A percentile compares a stretch with the other conserved stretches of the same genome.
Conservation (phyloP, 2,888 invertebrate genomes). For the Sinotaia quadrata region DNA sequence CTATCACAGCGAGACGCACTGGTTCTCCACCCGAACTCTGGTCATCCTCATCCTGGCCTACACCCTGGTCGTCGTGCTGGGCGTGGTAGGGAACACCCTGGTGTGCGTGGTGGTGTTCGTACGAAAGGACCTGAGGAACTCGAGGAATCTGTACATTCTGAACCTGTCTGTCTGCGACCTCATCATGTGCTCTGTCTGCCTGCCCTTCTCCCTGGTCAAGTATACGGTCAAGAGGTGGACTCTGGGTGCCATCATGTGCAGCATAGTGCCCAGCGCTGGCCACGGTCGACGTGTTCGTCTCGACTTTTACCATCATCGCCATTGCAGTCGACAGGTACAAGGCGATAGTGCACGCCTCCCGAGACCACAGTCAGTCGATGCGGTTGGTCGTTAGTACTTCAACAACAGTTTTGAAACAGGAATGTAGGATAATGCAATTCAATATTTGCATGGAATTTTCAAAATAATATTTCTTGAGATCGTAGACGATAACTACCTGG, state of each 20-base stretch:
- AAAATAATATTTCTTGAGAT: too few relatives aligned
- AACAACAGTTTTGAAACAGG: too few relatives aligned
- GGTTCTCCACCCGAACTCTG: constrained; percentile 36
- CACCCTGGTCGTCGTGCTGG: constrained; percentile 49
- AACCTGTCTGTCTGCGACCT: constrained; percentile 65
- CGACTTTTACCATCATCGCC: constrained; percentile 63
- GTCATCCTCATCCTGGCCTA: constrained; percentile 50
- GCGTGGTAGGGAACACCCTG: constrained; percentile 56
- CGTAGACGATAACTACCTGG: too few relatives aligned
- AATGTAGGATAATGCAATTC: too few relatives aligned
- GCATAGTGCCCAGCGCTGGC: constrained; percentile 55
- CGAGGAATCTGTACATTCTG: constrained; percentile 60
- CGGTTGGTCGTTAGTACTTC: too few relatives aligned
- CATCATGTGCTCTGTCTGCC: constrained; percentile 58
- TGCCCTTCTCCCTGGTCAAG: constrained; percentile 63
- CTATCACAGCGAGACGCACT: constrained; percentile 31
- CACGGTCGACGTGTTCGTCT: constrained; percentile 63
- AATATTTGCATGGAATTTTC: too few relatives aligned
- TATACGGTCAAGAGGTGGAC: too few relatives aligned
- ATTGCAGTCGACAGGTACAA: constrained; percentile 63
- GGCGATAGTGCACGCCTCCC: constrained; percentile 53
- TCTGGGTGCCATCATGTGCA: constrained; percentile 56
- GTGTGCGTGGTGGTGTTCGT: constrained; percentile 55
- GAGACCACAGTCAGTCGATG: constrained; percentile 28
- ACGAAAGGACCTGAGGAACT: constrained; percentile 42